phyloP scores from a whole-genome alignment of 2,888 invertebrate species.

The Apodemia duryi region DNA sequence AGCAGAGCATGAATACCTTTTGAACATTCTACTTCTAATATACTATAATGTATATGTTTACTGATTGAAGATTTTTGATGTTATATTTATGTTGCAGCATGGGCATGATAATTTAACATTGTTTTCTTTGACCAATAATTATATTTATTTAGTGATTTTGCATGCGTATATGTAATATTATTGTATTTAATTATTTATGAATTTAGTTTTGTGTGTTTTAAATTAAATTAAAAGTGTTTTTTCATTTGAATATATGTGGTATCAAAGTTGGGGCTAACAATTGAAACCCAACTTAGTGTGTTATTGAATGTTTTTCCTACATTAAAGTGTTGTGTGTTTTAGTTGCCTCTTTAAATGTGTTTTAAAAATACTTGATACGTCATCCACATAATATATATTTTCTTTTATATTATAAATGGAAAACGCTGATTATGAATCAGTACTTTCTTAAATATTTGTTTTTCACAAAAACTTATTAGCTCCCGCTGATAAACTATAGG shows the following conservation, averaged over 20 bases:
- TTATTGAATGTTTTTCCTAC: not conserved
- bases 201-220: not conserved
- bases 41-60: conserved; percentile 1
- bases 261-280: not conserved
- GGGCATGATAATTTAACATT: not conserved
- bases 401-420: too few species aligned
- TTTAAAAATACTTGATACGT: not conserved
- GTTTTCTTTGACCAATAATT: not conserved
- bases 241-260: not conserved
- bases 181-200: not conserved
- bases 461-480: too few species aligned
- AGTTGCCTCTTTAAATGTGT: not conserved
- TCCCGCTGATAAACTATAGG: too few species aligned
- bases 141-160: not conserved
- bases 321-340: not conserved
- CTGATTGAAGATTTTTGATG: conserved; percentile 16
- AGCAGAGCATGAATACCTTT: conserved; percentile 17
- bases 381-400: not conserved
- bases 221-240: not conserved
- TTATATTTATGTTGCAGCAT: conserved; percentile 15
- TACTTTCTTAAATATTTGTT: too few species aligned
- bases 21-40: conserved; percentile 8
- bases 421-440: too few species aligned
- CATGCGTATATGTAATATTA: not conserved
- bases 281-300: not conserved